Evolutionary conservation across 2,888 invertebrate species (phyloP), one percentile per base, ranked within the genome.

Genomic region (Anarsia innoxiella): DNA sequence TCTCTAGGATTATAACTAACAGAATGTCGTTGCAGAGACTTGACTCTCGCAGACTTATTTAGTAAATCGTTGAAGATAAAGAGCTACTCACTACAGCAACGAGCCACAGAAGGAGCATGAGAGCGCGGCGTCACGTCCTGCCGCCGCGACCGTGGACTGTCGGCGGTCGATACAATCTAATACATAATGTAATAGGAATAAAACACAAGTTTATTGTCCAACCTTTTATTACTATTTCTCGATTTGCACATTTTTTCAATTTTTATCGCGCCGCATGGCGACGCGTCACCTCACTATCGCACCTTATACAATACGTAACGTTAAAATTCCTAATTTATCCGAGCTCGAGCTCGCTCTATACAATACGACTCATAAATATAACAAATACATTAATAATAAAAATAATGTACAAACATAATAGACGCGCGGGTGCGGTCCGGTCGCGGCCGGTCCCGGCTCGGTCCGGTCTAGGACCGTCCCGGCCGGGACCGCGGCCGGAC

Each of bases 191-290:
- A n/a, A n/a, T n/a, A n/a, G n/a, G n/a, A 66, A 65, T 61, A 32
- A 74, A 70, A 74, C 57, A 44, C 31, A 30, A 2, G 10, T 25
- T 4, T 78, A 77, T 78, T 79, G 79, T 79, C 78, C 76, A 77
- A 77, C 73, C 72, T 77, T 75, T 76, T 19, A 77, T 74, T 72
- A 55, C 59, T 67, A 68, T 56, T 59, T 62, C 65, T 61, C 51
- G 57, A 52, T 57, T 66, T 59, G 59, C 55, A 56, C 60, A 37
- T 28, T 29, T 32, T 23, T 32, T 10, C 4, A 11, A 5, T 31
- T 19, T 16, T 26, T 31, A 13, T 16, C 10, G 12, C 23, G 25
- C 12, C 25, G 30, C 31, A 16, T 9, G 36, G 45, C 40, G 40
- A 37, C 42, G 46, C 49, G 40, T 37, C 45, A 53, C n/a, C n/a